Evolutionary conservation across 2,888 invertebrate species (phyloP).

Genomic region (Drosophila robusta): DNA sequence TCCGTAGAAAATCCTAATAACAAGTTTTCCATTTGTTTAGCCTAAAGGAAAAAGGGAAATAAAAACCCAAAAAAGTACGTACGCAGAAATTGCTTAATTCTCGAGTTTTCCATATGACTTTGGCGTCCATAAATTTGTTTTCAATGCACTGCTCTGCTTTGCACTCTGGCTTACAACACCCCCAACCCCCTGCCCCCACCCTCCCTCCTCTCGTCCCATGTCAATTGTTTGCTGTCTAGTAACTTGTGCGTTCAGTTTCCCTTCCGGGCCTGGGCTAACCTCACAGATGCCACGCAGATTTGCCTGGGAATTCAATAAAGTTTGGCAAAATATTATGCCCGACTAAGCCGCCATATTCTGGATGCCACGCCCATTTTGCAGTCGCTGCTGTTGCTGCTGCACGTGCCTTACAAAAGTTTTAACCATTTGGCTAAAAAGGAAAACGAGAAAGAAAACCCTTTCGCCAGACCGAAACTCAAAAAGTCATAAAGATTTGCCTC

Average conservation of each 20-base stretch:
- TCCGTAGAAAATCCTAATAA: constrained; percentile 19
- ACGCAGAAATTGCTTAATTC: constrained; percentile 63
- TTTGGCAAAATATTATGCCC: constrained; percentile 79
- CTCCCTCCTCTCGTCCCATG: constrained; percentile 11
- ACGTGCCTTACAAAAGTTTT: constrained; percentile 72
- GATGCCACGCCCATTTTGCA: constrained; percentile 43
- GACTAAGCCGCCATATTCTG: constrained; percentile 48
- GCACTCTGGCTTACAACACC: constrained; percentile 5
- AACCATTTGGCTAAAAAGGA: constrained; percentile 20
- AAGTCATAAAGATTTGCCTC: constrained; percentile 74
- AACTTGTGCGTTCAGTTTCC: constrained; percentile 53
- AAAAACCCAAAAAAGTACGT: constrained; percentile 25
- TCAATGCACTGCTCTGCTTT: constrained; percentile 60
- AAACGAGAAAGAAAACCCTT: constrained; percentile 26
- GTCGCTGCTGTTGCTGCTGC: constrained; percentile 20
- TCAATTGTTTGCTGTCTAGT: constrained; percentile 70
- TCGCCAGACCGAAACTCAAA: constrained; percentile 54
- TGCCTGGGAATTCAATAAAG: constrained; percentile 78
- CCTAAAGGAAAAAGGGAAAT: constrained; percentile 1
- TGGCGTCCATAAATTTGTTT: constrained; percentile 69
- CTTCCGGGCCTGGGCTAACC: constrained; percentile 27
- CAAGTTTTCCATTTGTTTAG: constrained; percentile 43
- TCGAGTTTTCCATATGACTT: constrained; percentile 75
- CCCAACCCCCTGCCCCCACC: neutral
- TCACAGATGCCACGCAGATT: constrained; percentile 69